These are phyloP conservation scores for Fabriciana adippe DNA, from an alignment of 2,888 invertebrate species.

Conservation along the genomic window DNA sequence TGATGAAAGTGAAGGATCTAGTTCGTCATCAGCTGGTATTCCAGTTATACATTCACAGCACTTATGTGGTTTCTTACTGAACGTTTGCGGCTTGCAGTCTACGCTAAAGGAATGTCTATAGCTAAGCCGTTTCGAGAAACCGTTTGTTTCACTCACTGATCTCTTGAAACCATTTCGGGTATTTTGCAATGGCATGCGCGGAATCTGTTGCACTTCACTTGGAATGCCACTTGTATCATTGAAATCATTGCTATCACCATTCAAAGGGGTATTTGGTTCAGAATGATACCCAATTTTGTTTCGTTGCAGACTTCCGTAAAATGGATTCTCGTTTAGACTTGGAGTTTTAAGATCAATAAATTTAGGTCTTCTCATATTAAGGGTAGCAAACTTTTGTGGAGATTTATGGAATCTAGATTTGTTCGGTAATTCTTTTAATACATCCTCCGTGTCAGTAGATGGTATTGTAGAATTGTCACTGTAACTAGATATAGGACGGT, in stretches of 20 bases:
- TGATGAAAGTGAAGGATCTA: constrained; percentile 58
- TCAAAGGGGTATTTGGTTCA: constrained; percentile 76
- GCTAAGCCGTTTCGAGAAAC: constrained; percentile 73
- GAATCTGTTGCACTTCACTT: constrained; percentile 72
- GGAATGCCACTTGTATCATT: constrained; percentile 60
- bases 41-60: constrained; percentile 79
- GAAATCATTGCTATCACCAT: constrained; percentile 59
- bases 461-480: constrained; percentile 79
- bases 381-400: constrained; percentile 77
- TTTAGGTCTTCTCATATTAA: constrained; percentile 75
- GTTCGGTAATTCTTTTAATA: constrained; percentile 73
- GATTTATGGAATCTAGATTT: constrained; percentile 77
- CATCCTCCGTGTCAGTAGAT: constrained; percentile 77
- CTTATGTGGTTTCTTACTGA: constrained; percentile 68
- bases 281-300: constrained; percentile 76
- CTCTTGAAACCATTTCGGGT: constrained; percentile 74
- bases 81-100: constrained; percentile 63
- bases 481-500: constrained; percentile 77
- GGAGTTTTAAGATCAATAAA: constrained; percentile 71
- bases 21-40: constrained; percentile 65
- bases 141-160: constrained; percentile 75
- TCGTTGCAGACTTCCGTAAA: constrained; percentile 71
- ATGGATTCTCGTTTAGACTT: constrained; percentile 59
- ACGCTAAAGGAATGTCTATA: constrained; percentile 79
- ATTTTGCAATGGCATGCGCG: constrained; percentile 73